Evolutionary conservation across 2,113 vertebrate genomes (phyloP), one percentile per base, ranked within the genome.

Genomic region (Amphilophus citrinellus): DNA sequence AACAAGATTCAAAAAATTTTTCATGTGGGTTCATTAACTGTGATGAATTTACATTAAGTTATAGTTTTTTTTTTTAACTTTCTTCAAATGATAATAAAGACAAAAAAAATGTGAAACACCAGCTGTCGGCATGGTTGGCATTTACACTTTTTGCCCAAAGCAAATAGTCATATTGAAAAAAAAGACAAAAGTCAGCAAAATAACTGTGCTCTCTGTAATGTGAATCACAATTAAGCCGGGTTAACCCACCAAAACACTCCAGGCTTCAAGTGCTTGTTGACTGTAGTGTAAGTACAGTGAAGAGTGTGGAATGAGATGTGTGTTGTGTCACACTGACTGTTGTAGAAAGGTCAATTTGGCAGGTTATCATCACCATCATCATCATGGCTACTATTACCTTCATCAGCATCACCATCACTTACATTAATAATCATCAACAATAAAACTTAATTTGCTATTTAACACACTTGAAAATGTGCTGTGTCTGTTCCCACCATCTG

Each of bases 281-380:
- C 66, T 42, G 62, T 61, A 57, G 35, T 57, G 63, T 44, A 79
- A 84, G 79, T 57, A 76, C 63, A 81, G 44, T 61, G 73, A 85
- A 30, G 60, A 85, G 82, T 35, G 80, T 63, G 61, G n/a, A 60
- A 20, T 27, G 53, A 78, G 56, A 83, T 15, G 2, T 27, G 58
- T 47, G 62, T 32, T 56, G 58, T 83, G 81, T 80, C 84, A 77
- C 81, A 15, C 35, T 60, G 32, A 84, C 66, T 85, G 77, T 68
- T 47, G 37, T 58, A 30, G 61, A 88, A 83, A 88, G 90, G 87
- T 90, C 85, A 88, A 20, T 85, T 90, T 87, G 71, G 77, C 73
- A 73, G 71, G 77, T 85, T 79, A 77, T 88, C 79, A 82, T 82
- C 78, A 77, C 60, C 79, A 61, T 32, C 50, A 60, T 66, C 61